A percentile compares a stretch with the other conserved stretches of the same genome.
Conservation (phyloP, 2,888 invertebrate genomes). For the Pycnomerus fuliginosus region DNA sequence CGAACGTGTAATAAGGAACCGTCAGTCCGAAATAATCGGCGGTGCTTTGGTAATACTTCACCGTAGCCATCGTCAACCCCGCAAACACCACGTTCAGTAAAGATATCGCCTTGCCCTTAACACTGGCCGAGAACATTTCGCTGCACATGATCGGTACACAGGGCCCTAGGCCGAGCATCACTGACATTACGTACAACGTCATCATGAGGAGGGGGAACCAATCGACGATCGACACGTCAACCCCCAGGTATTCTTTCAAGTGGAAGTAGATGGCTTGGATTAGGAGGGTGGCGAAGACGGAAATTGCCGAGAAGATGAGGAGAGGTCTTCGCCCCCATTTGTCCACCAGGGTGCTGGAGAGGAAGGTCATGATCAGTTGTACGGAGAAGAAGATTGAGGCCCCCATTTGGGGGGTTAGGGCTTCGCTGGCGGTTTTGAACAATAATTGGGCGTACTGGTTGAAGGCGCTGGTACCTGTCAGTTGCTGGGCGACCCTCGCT, state of each 20-base stretch:
- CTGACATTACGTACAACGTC: slow-evolving; percentile 36
- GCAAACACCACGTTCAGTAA: slow-evolving; percentile 35
- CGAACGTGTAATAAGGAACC: slow-evolving; percentile 40
- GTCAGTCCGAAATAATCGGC: slow-evolving; percentile 38
- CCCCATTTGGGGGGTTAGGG: slow-evolving; percentile 41
- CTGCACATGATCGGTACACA: slow-evolving; percentile 35
- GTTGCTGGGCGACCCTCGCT: slow-evolving; percentile 46
- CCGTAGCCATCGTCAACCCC: slow-evolving; percentile 29
- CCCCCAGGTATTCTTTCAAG: slow-evolving; percentile 27
- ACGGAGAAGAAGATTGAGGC: slow-evolving; percentile 52
- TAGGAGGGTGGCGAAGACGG: slow-evolving; percentile 33
- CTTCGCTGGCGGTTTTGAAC: slow-evolving; percentile 39
- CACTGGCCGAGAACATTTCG: slow-evolving; percentile 43
- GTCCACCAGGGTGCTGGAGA: slow-evolving; percentile 40
- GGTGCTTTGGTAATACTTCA: slow-evolving; percentile 40
- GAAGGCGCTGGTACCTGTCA: slow-evolving; percentile 39
- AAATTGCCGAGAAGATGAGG: slow-evolving; percentile 34
- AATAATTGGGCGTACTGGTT: slow-evolving; percentile 41
- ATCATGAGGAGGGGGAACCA: slow-evolving; percentile 41
- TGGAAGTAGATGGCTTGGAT: slow-evolving; percentile 37
- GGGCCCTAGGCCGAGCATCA: slow-evolving; percentile 35
- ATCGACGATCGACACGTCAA: slow-evolving; percentile 29
- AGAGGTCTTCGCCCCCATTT: slow-evolving; percentile 39
- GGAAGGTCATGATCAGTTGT: slow-evolving; percentile 44
- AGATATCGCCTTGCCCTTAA: slow-evolving; percentile 40